Conservation (phyloP, 2,797 vertebrate genomes). For the Anableps anableps region DNA sequence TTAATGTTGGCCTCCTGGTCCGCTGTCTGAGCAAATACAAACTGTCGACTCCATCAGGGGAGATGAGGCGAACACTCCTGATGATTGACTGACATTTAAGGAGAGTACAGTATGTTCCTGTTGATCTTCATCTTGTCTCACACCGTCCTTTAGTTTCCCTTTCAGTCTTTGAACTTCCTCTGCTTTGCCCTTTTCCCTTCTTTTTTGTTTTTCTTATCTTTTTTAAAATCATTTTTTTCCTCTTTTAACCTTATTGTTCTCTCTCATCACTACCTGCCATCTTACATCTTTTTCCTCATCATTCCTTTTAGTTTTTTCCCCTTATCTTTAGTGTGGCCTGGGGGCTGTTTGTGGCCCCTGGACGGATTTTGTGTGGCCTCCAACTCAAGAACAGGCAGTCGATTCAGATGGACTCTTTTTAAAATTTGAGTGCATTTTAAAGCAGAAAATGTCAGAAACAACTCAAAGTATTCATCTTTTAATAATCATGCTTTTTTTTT, state of each 20-base stretch:
- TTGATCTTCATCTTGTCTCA: slow-evolving; percentile 9
- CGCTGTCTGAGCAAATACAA: slow-evolving; percentile 71
- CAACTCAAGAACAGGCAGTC: too few relatives aligned
- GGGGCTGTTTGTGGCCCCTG: too few relatives aligned
- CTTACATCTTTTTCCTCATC: not conserved
- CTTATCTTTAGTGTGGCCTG: too few relatives aligned
- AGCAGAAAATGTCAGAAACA: too few relatives aligned
- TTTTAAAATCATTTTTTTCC: not conserved
- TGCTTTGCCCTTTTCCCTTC: not conserved
- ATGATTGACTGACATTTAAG: slow-evolving; percentile 65
- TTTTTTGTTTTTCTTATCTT: not conserved
- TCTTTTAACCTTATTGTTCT: not conserved
- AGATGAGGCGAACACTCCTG: slow-evolving; percentile 68
- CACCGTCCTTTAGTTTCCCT: not conserved
- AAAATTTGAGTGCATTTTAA: too few relatives aligned
- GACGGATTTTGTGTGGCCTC: too few relatives aligned
- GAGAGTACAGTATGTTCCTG: slow-evolving; percentile 26
- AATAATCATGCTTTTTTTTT: too few relatives aligned
- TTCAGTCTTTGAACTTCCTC: not conserved
- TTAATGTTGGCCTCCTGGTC: slow-evolving; percentile 71
- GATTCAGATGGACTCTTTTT: too few relatives aligned
- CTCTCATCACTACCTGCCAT: not conserved
- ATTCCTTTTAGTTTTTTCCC: not conserved
- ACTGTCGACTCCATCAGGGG: slow-evolving; percentile 68
- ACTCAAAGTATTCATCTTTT: too few relatives aligned